Conservation (phyloP, 2,888 invertebrate species). For the Acleris emargana region DNA sequence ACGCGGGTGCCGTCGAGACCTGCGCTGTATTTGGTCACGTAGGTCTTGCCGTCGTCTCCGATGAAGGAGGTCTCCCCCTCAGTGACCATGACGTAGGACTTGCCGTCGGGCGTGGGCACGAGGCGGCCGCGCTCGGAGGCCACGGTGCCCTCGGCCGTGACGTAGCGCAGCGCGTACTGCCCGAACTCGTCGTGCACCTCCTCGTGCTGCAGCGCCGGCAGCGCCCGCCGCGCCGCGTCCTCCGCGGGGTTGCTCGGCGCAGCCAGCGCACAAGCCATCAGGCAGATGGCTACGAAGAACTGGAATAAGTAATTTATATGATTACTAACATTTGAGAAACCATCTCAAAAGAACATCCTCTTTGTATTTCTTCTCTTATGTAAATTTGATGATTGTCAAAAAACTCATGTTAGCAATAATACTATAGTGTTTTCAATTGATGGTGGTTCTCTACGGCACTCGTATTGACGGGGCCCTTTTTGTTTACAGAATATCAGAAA, state of each 20-base stretch:
- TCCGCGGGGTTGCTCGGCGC: conserved; percentile 45
- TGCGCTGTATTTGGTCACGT: conserved; percentile 61
- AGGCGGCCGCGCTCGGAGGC: conserved; percentile 60
- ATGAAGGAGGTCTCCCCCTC: conserved; percentile 62
- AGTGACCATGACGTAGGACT: conserved; percentile 52
- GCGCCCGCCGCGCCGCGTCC: conserved; percentile 43
- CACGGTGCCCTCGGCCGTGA: conserved; percentile 61
- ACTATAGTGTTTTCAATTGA: no score
- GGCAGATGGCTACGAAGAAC: conserved; percentile 48
- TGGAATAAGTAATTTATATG: conserved; percentile 41
- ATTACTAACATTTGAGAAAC: not conserved
- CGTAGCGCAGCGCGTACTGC: conserved; percentile 60
- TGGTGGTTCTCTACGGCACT: no score
- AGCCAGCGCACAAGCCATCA: conserved; percentile 47
- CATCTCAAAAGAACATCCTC: no score
- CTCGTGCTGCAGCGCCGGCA: conserved; percentile 55
- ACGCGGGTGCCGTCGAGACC: conserved; percentile 57
- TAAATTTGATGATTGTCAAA: no score
- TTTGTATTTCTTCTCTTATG: no score
- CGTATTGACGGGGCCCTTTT: no score
- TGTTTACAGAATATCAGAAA: no score
- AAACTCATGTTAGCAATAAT: no score
- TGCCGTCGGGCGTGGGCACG: conserved; percentile 51
- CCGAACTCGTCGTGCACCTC: conserved; percentile 59
- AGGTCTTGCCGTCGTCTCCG: conserved; percentile 61